phyloP scores from a whole-genome alignment of 2,888 invertebrate species.

The Lepidocyrtinus sp. region DNA sequence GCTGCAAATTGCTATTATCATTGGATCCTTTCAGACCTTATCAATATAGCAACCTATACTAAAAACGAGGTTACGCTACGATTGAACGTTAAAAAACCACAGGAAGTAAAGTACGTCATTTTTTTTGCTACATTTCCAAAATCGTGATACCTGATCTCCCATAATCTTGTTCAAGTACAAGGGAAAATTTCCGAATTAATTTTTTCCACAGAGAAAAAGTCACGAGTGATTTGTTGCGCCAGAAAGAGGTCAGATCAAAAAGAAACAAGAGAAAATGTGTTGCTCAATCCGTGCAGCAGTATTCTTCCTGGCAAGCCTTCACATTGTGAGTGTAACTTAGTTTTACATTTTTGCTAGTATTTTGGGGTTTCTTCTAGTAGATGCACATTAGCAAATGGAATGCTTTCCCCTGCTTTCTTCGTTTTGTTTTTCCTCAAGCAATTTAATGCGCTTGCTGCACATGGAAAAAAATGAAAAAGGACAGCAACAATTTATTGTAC shows the following conservation, averaged over 20 bases:
- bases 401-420: background rate
- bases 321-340: conserved; percentile 62
- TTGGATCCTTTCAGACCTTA: background rate
- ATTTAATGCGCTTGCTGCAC: background rate
- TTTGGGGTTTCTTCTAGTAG: too few relatives aligned
- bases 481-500: conserved; percentile 25
- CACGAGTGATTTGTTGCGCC: background rate
- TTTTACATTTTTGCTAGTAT: too few relatives aligned
- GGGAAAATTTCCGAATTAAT: background rate
- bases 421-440: background rate
- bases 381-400: too few relatives aligned
- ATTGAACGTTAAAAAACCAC: too few relatives aligned
- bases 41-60: background rate
- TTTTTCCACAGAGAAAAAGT: background rate
- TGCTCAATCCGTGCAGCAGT: conserved; percentile 66
- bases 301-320: conserved; percentile 65
- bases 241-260: background rate
- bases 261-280: conserved; percentile 56
- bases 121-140: too few relatives aligned
- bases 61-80: too few relatives aligned
- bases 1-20: background rate
- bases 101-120: too few relatives aligned
- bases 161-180: background rate
- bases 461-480: background rate
- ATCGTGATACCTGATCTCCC: background rate